Evolutionary conservation across 2,888 invertebrate species (phyloP).

Genomic region (Chalcosyrphus nemorum): DNA sequence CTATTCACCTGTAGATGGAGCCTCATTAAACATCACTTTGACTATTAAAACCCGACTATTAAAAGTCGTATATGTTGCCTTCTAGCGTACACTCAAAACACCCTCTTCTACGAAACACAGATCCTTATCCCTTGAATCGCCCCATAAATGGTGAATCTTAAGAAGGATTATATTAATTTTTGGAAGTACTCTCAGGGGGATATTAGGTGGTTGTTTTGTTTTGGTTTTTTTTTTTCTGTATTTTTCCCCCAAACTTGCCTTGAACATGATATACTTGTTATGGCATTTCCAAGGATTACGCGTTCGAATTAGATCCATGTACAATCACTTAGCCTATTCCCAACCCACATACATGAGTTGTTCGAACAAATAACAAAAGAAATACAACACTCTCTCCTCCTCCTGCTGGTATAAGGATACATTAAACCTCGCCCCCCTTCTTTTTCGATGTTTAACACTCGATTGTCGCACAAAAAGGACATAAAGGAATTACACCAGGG

Average conservation of each 20-base stretch:
- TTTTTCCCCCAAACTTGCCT: too few relatives aligned
- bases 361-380: conserved; percentile 19
- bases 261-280: conserved; percentile 51
- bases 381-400: conserved; percentile 2
- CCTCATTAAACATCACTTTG: too few relatives aligned
- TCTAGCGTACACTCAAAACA: too few relatives aligned
- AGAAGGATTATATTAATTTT: too few relatives aligned
- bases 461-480: conserved; percentile 65
- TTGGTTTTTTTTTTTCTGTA: background rate
- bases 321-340: conserved; percentile 53
- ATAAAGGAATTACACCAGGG: conserved; percentile 45
- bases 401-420: conserved; percentile 1
- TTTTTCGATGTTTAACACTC: conserved; percentile 63
- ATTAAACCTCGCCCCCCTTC: background rate
- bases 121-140: too few relatives aligned
- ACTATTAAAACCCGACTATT: too few relatives aligned
- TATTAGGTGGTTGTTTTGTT: background rate
- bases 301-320: conserved; percentile 32
- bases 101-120: too few relatives aligned
- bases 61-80: too few relatives aligned
- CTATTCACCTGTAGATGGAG: too few relatives aligned
- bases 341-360: conserved; percentile 20
- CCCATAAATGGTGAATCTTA: too few relatives aligned
- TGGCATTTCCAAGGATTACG: conserved; percentile 42
- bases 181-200: conserved; percentile 15